Evolutionary conservation across 1,140 invertebrate genomes (phyloP), one percentile per base, ranked within the genome.

Genomic region (Drosophila obscura): DNA sequence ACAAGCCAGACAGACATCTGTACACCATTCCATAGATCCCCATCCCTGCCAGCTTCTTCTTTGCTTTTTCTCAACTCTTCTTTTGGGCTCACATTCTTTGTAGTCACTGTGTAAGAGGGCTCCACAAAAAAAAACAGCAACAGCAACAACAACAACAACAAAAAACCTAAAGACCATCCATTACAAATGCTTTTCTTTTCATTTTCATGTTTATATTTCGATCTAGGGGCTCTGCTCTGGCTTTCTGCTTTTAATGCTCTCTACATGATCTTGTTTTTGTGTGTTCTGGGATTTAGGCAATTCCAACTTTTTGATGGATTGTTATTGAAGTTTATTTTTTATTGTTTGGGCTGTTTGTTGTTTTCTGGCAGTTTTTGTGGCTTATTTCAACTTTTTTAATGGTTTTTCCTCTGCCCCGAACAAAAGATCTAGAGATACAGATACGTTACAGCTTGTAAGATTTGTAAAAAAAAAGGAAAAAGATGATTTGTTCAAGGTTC

Each of bases 301-400:
- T 85, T 85, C 77, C 61, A 59, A 57, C 26, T 56, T 77, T 84
- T 65, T 84, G 80, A 85, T 85, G 73, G 82, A 84, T 84, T 85
- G 65, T 63, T 85, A 74, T 77, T 85, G 73, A 71, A 71, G 77
- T 74, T 68, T 63, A 11, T 35, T 35, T 35, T 35, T 35, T 35
- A 6, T 63, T n/a, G n/a, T n/a, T n/a, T 39, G 35, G 8, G 41
- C 24, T 73, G 48, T 48, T 63, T 62, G 41, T 74, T 50, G 58
- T 50, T 66, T 46, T 39, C 35, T 5, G 35, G 57, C 28, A 73
- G 51, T 41, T 61, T 62, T 80, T 53, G 71, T 43, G 60, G 75
- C 53, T 82, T 78, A 69, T 66, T 74, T 59, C 60, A 39, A 62
- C 35, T 53, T 69, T 69, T 72, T 65, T 73, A 82, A 81, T 82